Conservation (phyloP, 1,140 invertebrate species). For the Drosophila arawakana region DNA sequence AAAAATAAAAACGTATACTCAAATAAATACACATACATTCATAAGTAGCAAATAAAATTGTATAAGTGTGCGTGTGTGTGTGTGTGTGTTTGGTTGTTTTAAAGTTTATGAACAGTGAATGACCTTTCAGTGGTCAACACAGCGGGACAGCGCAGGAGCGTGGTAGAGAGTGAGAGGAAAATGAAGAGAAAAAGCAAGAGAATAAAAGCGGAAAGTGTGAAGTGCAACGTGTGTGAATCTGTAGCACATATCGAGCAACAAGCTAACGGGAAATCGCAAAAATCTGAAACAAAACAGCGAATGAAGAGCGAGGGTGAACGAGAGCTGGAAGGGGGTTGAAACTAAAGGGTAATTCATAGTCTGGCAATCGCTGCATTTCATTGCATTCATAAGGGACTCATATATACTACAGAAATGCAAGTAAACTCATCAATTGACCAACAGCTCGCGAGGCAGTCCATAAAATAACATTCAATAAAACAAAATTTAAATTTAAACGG, state of each 20-base stretch:
- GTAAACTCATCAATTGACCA: slow-evolving; percentile 25
- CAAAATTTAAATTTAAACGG: not conserved
- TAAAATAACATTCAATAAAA: not conserved
- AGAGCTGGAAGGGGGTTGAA: not conserved
- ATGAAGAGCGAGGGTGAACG: not conserved
- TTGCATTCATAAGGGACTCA: slow-evolving; percentile 27
- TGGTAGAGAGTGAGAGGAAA: not conserved
- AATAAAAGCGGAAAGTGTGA: not conserved
- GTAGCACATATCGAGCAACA: not conserved
- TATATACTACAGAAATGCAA: slow-evolving; percentile 14
- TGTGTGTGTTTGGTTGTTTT: slow-evolving; percentile 8
- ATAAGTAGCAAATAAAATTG: slow-evolving; percentile 1
- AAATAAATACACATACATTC: not conserved
- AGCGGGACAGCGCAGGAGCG: not conserved
- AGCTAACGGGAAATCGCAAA: not conserved
- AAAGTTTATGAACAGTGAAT: slow-evolving; percentile 33
- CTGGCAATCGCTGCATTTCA: slow-evolving; percentile 29
- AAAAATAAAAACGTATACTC: slow-evolving; percentile 11
- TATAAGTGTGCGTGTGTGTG: not conserved
- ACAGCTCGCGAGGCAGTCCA: not conserved
- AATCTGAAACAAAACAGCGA: not conserved
- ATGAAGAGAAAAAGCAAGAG: not conserved
- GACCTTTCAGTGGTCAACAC: slow-evolving; percentile 13
- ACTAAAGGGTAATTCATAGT: slow-evolving; percentile 7
- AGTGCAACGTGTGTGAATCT: slow-evolving; percentile 1